These are phyloP conservation scores for Ceratothoa steindachneri DNA, from an alignment of 2,888 invertebrate species.

Conservation along the genomic window DNA sequence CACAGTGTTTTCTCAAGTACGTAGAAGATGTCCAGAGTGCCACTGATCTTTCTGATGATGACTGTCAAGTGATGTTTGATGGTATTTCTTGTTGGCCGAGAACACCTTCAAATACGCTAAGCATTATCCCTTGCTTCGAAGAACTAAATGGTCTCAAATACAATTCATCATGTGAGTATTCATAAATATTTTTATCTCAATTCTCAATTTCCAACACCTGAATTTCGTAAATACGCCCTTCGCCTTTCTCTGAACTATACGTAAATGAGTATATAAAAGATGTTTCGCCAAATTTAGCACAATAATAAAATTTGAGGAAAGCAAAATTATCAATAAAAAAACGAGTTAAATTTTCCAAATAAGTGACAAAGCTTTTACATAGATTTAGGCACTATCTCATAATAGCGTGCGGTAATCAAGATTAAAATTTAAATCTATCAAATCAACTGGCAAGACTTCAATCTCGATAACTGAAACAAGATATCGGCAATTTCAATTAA, in stretches of 20 bases:
- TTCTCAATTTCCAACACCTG: too few species aligned
- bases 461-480: too few species aligned
- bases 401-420: too few species aligned
- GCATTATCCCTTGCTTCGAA: neutral
- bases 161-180: neutral
- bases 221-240: neutral
- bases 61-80: conserved; percentile 2
- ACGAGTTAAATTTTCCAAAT: too few species aligned
- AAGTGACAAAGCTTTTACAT: too few species aligned
- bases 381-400: too few species aligned
- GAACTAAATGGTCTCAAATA: neutral
- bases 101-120: neutral
- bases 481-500: too few species aligned
- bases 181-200: too few species aligned
- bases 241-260: neutral
- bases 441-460: too few species aligned
- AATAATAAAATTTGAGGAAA: neutral
- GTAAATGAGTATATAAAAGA: neutral
- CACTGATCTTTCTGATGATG: neutral
- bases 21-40: neutral
- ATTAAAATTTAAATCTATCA: too few species aligned
- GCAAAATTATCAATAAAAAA: too few species aligned
- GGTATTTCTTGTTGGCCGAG: neutral
- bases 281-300: neutral
- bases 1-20: neutral